Conservation (phyloP, 2,113 vertebrate species). For the Dipodomys stephensi region DNA sequence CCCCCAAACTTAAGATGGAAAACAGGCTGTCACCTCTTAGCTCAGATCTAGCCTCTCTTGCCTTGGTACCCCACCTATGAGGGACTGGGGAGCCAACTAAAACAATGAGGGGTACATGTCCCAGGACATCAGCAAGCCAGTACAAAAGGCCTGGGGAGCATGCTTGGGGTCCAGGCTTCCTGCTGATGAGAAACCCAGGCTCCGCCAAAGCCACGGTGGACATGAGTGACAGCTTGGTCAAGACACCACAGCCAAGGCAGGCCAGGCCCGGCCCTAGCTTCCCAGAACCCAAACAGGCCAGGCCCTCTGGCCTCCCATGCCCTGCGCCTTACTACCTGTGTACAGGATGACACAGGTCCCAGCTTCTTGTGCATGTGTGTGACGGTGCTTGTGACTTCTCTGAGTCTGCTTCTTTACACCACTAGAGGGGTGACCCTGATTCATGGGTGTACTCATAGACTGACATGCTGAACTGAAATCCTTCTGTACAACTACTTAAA, state of each 20-base stretch:
- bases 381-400: neutral
- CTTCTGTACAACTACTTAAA: too few species aligned
- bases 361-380: too few species aligned
- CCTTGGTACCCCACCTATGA: neutral
- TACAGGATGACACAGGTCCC: too few species aligned
- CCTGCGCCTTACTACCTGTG: neutral
- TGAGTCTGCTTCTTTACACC: neutral
- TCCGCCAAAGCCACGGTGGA: too few species aligned
- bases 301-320: neutral
- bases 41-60: too few species aligned
- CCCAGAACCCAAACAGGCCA: too few species aligned
- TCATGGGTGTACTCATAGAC: too few species aligned
- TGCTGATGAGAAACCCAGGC: neutral
- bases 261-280: neutral
- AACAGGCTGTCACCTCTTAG: neutral
- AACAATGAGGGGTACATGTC: too few species aligned
- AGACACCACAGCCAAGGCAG: neutral
- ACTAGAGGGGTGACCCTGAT: neutral
- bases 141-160: neutral
- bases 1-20: neutral
- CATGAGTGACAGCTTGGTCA: neutral
- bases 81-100: neutral
- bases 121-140: neutral
- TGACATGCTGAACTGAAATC: too few species aligned
- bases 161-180: neutral